Evolutionary conservation across 2,113 vertebrate genomes (phyloP), one percentile per base, ranked within the genome.

Genomic region (Saimiri boliviensis): DNA sequence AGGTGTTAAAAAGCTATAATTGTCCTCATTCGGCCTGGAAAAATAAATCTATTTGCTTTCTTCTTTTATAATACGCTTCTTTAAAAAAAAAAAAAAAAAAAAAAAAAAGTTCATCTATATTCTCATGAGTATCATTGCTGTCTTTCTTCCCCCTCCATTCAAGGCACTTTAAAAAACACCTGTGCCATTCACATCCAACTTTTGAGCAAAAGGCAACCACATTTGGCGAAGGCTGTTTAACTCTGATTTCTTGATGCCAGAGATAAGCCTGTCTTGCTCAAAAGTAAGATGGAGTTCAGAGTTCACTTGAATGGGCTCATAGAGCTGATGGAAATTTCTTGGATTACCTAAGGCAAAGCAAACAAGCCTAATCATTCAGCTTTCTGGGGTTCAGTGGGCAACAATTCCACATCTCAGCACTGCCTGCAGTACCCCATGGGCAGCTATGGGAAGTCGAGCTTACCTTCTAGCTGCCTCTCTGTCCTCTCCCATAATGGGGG

Each of bases 141-240:
- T 76, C 93, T 89, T 92, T 79, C 92, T 52, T 52, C 21, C 35
- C 49, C 68, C 74, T 96, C 92, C 97, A 96, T 93, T 90, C 96
- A 97, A 98, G 70, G 74, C 97, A 98, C 98, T 98, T 98, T 98
- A 97, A 94, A 98, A 98, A 98, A 98, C 98, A 99, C 98, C 98
- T 99, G 98, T 98, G 98, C 98, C 98, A 98, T 98, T 98, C 98
- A 98, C 80, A 98, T 97, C 74, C 97, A 97, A 98, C 98, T 98
- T 98, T 20, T 96, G 98, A 98, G 97, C 91, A 98, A 98, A 98
- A 98, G 98, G 96, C 98, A 98, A 95, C 76, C 87, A 76, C 52
- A 88, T 98, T 96, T 87, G 49, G 91, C 95, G 74, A 92, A 95
- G 76, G 89, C 92, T 93, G 71, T 81, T 97, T 96, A 85, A 87